Percentiles rank a stretch among this genome's conserved stretches.
These are phyloP conservation scores for Muscidifurax raptorellus DNA, from an alignment of 1,140 invertebrate genomes.

Conservation along the genomic window DNA sequence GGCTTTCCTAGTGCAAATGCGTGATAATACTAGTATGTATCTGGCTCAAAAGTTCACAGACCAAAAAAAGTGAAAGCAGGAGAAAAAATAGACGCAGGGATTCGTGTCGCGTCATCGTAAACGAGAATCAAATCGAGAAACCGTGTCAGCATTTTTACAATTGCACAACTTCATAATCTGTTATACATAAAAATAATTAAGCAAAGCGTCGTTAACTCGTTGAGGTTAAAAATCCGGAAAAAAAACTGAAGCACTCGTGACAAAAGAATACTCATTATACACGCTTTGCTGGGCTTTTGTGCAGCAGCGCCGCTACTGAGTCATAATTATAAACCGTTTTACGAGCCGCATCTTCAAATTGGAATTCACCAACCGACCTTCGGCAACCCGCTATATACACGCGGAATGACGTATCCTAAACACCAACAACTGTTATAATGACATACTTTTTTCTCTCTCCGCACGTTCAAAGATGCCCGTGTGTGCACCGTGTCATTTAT, in stretches of 20 bases:
- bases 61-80: too few relatives aligned
- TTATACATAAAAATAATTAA: background rate
- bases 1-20: too few relatives aligned
- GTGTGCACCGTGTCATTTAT: too few relatives aligned
- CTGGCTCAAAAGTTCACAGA: too few relatives aligned
- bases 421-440: constrained; percentile 21
- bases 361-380: background rate
- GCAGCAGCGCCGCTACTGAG: background rate
- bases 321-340: constrained; percentile 12
- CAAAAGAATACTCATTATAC: background rate
- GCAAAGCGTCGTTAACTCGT: background rate
- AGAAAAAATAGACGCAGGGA: too few relatives aligned
- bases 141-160: background rate
- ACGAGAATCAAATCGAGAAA: too few relatives aligned
- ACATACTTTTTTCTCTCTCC: constrained; percentile 8
- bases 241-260: background rate
- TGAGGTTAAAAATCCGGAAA: background rate
- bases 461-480: background rate
- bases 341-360: background rate
- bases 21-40: too few relatives aligned
- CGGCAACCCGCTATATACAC: background rate
- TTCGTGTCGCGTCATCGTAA: too few relatives aligned
- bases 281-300: background rate
- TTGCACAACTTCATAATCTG: background rate
- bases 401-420: constrained; percentile 12